phyloP scores from a whole-genome alignment of 2,797 vertebrate species.

The Protosalanx chinensis region DNA sequence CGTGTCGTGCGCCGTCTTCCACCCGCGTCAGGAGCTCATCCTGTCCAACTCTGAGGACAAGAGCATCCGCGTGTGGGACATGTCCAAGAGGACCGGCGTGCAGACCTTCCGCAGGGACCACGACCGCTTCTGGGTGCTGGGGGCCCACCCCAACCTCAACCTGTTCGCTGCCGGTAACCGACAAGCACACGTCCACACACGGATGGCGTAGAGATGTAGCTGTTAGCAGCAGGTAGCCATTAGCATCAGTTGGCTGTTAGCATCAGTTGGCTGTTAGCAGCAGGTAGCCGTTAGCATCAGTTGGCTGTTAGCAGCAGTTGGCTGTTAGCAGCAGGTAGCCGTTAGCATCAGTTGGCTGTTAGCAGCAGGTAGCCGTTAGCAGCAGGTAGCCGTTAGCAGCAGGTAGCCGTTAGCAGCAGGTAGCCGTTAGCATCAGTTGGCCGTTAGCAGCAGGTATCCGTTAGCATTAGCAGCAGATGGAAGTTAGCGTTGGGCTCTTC shows the following conservation, averaged over 20 bases:
- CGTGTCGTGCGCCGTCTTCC: constrained; percentile 94
- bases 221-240: too few relatives aligned
- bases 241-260: neutral
- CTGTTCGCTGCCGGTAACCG: constrained; percentile 90
- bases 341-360: too few relatives aligned
- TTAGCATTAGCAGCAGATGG: too few relatives aligned
- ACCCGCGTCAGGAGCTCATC: constrained; percentile 95
- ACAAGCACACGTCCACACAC: neutral
- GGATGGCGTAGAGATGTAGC: neutral
- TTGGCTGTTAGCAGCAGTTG: too few relatives aligned
- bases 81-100: constrained; percentile 96
- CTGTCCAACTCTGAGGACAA: constrained; percentile 98
- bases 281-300: neutral
- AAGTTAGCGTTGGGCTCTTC: neutral
- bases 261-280: too few relatives aligned
- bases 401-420: too few relatives aligned
- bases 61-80: constrained; percentile 97
- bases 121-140: constrained; percentile 96
- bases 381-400: neutral
- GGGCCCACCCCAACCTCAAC: constrained; percentile 96
- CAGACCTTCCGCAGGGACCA: constrained; percentile 96
- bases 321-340: neutral
- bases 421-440: too few relatives aligned
- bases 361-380: too few relatives aligned
- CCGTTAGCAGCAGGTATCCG: neutral